Percentiles rank a stretch among this genome's conserved stretches.
Evolutionary conservation across 2,888 invertebrate species (phyloP).

Genomic region (Epinotia demarniana): DNA sequence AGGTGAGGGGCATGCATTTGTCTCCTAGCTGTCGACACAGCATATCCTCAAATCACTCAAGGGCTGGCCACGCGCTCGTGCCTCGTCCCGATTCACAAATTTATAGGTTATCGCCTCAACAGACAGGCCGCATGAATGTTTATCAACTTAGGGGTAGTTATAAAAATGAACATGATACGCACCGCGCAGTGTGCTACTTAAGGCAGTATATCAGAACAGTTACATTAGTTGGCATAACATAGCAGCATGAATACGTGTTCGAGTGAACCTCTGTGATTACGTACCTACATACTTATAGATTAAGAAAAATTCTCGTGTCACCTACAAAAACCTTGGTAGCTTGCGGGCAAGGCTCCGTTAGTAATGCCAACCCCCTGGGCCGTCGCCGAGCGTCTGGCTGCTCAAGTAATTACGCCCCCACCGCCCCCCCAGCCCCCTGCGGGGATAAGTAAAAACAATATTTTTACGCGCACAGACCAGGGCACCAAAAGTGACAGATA

Average conservation of each 20-base stretch:
- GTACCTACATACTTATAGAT: constrained; percentile 54
- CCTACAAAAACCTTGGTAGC: constrained; percentile 68
- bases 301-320: constrained; percentile 72
- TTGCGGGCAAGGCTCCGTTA: constrained; percentile 64
- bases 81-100: no score
- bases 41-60: no score
- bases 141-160: no score
- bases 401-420: constrained; percentile 80
- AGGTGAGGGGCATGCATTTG: no score
- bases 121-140: no score
- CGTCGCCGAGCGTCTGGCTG: constrained; percentile 69
- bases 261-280: constrained; percentile 22
- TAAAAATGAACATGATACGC: background rate
- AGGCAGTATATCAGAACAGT: background rate
- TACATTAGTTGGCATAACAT: background rate
- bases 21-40: no score
- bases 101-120: no score
- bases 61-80: no score
- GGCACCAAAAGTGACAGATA: constrained; percentile 81
- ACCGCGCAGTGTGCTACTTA: background rate
- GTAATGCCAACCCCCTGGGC: constrained; percentile 73
- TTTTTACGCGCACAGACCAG: constrained; percentile 79
- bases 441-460: constrained; percentile 84
- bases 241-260: constrained; percentile 29
- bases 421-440: constrained; percentile 56